Base-by-base conservation (phyloP, 1,140 invertebrate genomes). In the Tribolium madens region DNA sequence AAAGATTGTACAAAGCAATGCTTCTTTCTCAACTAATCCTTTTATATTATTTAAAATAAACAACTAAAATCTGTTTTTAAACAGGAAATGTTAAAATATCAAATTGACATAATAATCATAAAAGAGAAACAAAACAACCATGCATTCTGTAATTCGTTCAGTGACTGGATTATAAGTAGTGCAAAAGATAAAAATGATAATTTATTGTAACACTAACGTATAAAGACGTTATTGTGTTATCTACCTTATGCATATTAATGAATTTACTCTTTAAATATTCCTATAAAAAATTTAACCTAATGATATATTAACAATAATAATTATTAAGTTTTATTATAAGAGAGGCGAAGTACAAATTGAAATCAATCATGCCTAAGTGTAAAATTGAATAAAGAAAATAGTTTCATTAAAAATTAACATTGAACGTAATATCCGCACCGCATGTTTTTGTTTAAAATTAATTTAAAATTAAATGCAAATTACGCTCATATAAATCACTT, bases 391-490 rank as follows among this genome's bases (percentile, higher is more conserved):
- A 50, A 50, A 15, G 7, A 5, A 3, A 26, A 4, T 4, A 26
- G 6, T 26, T 3, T 26, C 3, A 26, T 50, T 50, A 50, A 14
- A 50, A 50, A 50, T 17, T 50, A 14, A 7, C 48, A 17, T 50
- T 50, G 13, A 42, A 7, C 36, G 36, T 42, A 42, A 42, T 7
- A 42, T 42, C 36, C 36, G 36, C 13, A 50, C 6, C 15, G 15
- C 15, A 3, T 17, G 15, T 50, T 50, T 14, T 14, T 17, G 13
- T 50, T 50, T 50, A 50, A 50, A 15, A 50, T 50, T 13, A 50
- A 36, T 9, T 50, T 50, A 50, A 50, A 50, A 50, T 50, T 14
- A 50, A 50, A 50, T 50, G 48, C 12, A 50, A 50, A 50, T 50
- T 50, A 50, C 12, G 15, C 13, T 50, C 48, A 14, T 50, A 50